Conservation (phyloP, 2,113 vertebrate species). For the Cryptomyrus ogoouensis region DNA sequence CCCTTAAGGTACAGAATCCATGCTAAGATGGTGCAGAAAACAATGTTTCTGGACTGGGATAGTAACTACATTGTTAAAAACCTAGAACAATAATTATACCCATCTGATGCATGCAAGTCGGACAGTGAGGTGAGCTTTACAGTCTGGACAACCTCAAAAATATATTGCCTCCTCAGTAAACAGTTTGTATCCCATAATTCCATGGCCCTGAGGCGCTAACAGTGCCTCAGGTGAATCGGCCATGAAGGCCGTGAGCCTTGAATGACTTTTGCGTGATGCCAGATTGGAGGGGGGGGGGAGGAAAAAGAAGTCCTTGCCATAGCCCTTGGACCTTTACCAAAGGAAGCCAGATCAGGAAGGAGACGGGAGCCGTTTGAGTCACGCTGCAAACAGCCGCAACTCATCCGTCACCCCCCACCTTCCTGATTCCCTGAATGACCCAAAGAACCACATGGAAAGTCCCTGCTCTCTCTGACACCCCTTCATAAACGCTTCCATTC, state of each 20-base stretch:
- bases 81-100: not conserved
- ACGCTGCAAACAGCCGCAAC: constrained; percentile 71
- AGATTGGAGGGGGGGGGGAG: constrained; percentile 9
- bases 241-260: not conserved
- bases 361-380: constrained; percentile 88
- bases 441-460: not conserved
- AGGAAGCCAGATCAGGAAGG: constrained; percentile 74
- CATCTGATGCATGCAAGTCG: not conserved
- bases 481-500: not conserved
- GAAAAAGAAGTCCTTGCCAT: constrained; percentile 16
- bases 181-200: not conserved
- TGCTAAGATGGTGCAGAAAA: not conserved
- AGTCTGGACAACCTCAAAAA: not conserved
- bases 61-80: not conserved
- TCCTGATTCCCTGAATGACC: not conserved
- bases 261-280: not conserved
- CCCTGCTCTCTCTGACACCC: not conserved
- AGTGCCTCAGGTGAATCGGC: not conserved
- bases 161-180: not conserved
- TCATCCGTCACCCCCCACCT: constrained; percentile 46
- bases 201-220: not conserved
- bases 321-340: constrained; percentile 60
- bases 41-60: not conserved
- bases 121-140: not conserved
- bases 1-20: not conserved